Base-by-base conservation (phyloP, 2,888 invertebrate genomes). In the Hemithea aestivaria region DNA sequence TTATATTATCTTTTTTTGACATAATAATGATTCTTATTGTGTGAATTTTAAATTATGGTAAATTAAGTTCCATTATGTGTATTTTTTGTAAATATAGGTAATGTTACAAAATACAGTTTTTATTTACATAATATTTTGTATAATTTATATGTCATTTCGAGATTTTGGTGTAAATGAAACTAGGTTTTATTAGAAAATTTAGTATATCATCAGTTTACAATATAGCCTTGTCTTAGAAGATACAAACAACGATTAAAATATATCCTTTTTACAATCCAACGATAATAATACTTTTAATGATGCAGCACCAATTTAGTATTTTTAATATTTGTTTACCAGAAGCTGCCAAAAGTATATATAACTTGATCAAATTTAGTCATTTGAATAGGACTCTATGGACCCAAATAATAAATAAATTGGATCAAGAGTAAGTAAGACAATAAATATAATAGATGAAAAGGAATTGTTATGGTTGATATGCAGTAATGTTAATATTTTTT, bases 131-230 rank as follows among this genome's bases (percentile, higher is more conserved):
- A 10, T 20, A 12, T 16, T 16, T n/a, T n/a, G n/a, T n/a, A 16
- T 9, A 11, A 26, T n/a, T 12, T 24, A 6, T 9, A 20, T 21
- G 6, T 24, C n/a, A 4, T 16, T 16, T 16, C 2, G 2, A 28
- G 10, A 7, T 22, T 21, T 30, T 1, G 10, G 27, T 32, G 22
- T 48, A 66, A 77, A 75, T 74, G 66, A 78, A 78, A 76, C 67
- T 39, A 65, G 32, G 40, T 34, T 60, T 40, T 68, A 79, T 77
- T 82, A 81, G 70, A 83, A 84, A 82, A 80, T 80, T 79, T 83
- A 77, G 81, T 84, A 73, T 77, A 72, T 78, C 61, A 66, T 69
- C 67, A 74, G 71, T 74, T 79, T 72, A 79, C 73, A 80, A 76
- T 73, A 74, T 71, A 79, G 66, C 64, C 64, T 71, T 71, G 62